These are phyloP conservation scores for Antigone vipio DNA, from an alignment of 2,113 vertebrate genomes.

Conservation along the genomic window DNA sequence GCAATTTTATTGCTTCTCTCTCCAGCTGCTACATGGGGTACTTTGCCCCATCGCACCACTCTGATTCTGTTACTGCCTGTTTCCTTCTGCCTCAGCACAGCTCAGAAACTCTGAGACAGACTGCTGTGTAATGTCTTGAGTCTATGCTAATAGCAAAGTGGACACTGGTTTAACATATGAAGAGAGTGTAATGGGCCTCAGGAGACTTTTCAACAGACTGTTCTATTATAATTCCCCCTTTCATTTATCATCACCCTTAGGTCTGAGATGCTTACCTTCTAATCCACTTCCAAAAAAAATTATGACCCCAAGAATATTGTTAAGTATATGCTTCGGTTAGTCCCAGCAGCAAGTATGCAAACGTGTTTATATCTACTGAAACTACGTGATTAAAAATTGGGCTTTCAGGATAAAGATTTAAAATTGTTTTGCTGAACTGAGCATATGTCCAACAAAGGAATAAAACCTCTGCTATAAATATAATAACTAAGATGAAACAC, in stretches of 20 bases:
- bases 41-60: background rate
- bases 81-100: background rate
- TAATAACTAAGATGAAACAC: background rate
- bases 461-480: accelerated
- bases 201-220: background rate
- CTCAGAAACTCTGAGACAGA: background rate
- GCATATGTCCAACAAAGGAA: background rate
- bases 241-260: background rate
- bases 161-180: background rate
- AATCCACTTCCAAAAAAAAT: background rate
- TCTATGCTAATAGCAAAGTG: background rate
- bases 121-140: background rate
- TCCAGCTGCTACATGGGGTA: background rate
- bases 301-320: background rate
- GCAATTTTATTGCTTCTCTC: background rate
- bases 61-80: background rate
- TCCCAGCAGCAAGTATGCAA: background rate
- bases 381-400: background rate
- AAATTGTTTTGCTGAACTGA: background rate
- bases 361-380: background rate
- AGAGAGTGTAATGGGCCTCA: background rate
- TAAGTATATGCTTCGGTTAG: background rate
- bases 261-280: background rate
- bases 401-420: background rate
- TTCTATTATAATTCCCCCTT: background rate